A percentile compares a stretch with the other conserved stretches of the same genome.
Evolutionary conservation across 2,888 invertebrate species (phyloP).

Genomic region (Rhimphoctona megacephalus): DNA sequence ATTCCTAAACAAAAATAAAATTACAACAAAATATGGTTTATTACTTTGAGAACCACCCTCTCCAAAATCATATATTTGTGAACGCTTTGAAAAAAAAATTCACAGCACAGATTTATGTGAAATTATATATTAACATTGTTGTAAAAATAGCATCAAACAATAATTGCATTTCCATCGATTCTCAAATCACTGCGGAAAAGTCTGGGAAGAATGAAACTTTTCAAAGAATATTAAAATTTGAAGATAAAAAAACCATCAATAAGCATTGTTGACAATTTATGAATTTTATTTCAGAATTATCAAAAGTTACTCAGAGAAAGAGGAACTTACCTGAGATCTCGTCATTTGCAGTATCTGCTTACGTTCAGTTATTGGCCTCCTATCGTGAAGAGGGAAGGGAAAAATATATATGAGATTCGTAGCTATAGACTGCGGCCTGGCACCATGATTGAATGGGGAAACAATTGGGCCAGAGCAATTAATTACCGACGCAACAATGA

Average conservation of each 20-base stretch:
- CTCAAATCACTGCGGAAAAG: not conserved
- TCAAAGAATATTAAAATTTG: not conserved
- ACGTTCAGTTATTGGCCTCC: slow-evolving; percentile 99
- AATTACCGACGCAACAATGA: slow-evolving; percentile 95
- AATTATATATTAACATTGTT: no score
- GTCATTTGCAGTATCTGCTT: slow-evolving; percentile 96
- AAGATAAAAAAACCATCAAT: not conserved
- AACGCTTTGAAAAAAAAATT: no score
- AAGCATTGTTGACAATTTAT: slow-evolving; percentile 9
- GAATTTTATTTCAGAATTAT: slow-evolving; percentile 87
- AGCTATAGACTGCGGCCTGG: slow-evolving; percentile 97
- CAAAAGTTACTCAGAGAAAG: slow-evolving; percentile 91
- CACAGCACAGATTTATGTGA: no score
- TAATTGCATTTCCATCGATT: not conserved
- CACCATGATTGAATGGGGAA: slow-evolving; percentile 99
- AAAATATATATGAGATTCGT: slow-evolving; percentile 97
- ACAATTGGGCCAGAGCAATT: slow-evolving; percentile 99
- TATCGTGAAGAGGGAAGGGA: slow-evolving; percentile 89
- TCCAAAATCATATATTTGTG: no score
- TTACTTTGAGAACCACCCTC: no score
- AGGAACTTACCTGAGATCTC: slow-evolving; percentile 92
- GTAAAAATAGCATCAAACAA: not conserved
- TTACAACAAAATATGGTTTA: no score
- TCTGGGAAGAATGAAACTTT: not conserved
- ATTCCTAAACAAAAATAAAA: no score